Conservation (phyloP, 2,888 invertebrate species). For the Petrophora chlorosata region DNA sequence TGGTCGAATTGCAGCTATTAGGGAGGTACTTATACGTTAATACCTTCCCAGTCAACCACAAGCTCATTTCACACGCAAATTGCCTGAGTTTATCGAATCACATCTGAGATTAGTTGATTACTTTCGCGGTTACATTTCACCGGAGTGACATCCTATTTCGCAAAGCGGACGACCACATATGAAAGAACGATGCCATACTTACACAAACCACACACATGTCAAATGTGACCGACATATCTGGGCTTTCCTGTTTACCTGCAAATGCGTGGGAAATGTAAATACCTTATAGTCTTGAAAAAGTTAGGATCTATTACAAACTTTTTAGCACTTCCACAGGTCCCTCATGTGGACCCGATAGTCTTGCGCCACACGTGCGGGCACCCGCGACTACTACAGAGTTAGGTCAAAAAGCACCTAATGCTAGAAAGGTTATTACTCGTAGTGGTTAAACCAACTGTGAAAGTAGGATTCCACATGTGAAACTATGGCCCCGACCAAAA, state of each 20-base stretch:
- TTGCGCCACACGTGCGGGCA: too few relatives aligned
- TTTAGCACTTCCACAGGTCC: background rate
- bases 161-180: background rate
- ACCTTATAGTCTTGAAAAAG: background rate
- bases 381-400: too few relatives aligned
- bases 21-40: too few relatives aligned
- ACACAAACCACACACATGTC: too few relatives aligned
- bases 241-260: conserved; percentile 5
- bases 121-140: conserved; percentile 8
- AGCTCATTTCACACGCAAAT: background rate
- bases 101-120: background rate
- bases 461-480: too few relatives aligned
- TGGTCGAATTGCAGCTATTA: too few relatives aligned
- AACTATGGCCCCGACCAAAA: too few relatives aligned
- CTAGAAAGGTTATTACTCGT: too few relatives aligned
- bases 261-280: background rate
- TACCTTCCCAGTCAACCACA: conserved; percentile 6
- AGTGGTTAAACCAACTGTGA: too few relatives aligned
- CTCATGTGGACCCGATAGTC: too few relatives aligned
- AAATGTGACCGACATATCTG: background rate
- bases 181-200: background rate
- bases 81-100: conserved; percentile 1
- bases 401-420: too few relatives aligned
- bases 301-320: background rate
- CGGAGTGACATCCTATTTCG: background rate